Evolutionary conservation across 92 coral and sea anemone genomes (phyloP).

Genomic region (Porites divaricata): DNA sequence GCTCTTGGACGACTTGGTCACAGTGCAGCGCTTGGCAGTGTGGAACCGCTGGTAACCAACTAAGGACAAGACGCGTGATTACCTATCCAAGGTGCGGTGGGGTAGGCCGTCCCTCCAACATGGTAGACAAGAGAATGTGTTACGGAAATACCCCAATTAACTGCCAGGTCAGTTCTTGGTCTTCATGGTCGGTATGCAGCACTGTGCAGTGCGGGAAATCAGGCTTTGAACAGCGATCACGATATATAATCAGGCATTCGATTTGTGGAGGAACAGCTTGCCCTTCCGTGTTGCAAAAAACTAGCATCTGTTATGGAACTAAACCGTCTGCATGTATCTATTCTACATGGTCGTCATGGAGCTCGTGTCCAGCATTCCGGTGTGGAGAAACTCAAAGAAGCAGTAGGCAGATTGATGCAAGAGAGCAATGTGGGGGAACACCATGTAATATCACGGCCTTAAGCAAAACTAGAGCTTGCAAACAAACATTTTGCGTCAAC

Average conservation of each 20-base stretch:
- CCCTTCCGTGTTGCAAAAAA: not conserved
- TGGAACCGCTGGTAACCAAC: too few relatives aligned
- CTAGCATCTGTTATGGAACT: not conserved
- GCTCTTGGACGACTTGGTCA: constrained; percentile 26
- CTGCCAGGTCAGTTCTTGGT: not conserved
- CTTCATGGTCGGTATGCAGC: not conserved
- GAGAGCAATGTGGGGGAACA: constrained; percentile 17
- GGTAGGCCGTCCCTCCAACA: too few relatives aligned
- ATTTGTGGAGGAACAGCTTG: not conserved
- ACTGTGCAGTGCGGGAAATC: not conserved
- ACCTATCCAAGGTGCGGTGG: too few relatives aligned
- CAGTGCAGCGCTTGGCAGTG: not conserved
- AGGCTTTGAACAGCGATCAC: not conserved
- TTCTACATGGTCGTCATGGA: not conserved
- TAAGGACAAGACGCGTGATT: too few relatives aligned
- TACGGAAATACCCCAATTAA: not conserved
- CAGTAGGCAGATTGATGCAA: not conserved
- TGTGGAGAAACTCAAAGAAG: constrained; percentile 9
- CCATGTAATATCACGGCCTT: constrained; percentile 10
- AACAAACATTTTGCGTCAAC: not conserved
- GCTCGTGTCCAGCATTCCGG: not conserved
- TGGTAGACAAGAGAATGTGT: too few relatives aligned
- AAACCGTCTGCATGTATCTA: not conserved
- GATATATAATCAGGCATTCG: not conserved
- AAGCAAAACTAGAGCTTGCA: not conserved